Base-by-base conservation (phyloP, 2,888 invertebrate genomes). In the Taphrorychus bicolor region DNA sequence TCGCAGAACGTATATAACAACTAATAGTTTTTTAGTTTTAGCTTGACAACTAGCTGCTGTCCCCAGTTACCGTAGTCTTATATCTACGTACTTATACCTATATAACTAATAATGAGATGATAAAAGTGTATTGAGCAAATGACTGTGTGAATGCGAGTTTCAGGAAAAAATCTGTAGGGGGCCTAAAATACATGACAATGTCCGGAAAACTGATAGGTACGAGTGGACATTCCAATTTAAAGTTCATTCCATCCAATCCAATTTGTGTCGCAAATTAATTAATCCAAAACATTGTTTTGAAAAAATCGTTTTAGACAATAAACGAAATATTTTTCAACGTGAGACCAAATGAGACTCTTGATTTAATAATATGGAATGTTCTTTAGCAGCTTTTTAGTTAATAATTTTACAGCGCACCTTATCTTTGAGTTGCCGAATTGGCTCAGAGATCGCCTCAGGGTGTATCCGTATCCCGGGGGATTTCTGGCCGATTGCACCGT, bases 381-480 rank as follows among this genome's bases (percentile, higher is more conserved):
- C 71, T 69, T 71, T 79, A 82, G 82, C 82, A 80, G 87, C 88
- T 88, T 88, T 84, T 87, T 88, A 86, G 82, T 85, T 83, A 86
- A 87, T 83, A 86, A 87, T 88, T 70, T 74, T 82, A 84, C 87
- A 88, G 88, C 88, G 88, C 89, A 85, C 83, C 85, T 89, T 88
- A 87, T 84, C 45, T 88, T 88, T 89, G 82, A 87, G 87, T 89
- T 89, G 88, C 88, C 82, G 79, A 80, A 79, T 80, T 80, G 79
- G 79, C 79, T 79, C 4, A 51, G 19, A 14, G 78, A 74, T 21
- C 17, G 79, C 79, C 79, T 79, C 4, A 51, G 19, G 9, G 78
- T 74, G 7, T 19, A 21, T 21, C 3, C 22, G 7, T 17, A 21
- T 14, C 57, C n/a, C n/a, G n/a, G 57, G 41, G 23, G 45, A 42